Conservation (phyloP, 2,797 vertebrate genomes). For the Lagocephalus sceleratus region DNA sequence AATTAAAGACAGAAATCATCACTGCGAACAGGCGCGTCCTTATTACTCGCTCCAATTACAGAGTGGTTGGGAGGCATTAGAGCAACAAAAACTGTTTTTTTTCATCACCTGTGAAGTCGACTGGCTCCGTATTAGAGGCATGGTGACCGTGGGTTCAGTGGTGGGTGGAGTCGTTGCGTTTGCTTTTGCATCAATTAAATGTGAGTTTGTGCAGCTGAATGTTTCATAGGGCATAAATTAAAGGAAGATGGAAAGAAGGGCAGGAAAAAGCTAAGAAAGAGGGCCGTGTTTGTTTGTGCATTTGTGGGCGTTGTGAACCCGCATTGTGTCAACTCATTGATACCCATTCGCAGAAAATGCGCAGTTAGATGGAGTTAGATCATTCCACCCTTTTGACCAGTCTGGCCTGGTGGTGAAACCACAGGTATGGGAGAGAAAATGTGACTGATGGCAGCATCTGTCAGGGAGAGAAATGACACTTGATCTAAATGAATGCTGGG, state of each 20-base stretch:
- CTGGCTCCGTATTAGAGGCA: conserved; percentile 37
- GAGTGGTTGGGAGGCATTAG: conserved; percentile 58
- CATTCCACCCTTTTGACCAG: too few relatives aligned
- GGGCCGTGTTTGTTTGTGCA: too few relatives aligned
- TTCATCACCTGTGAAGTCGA: conserved; percentile 58
- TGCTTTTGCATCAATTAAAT: conserved; percentile 44
- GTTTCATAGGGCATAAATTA: conserved; percentile 59
- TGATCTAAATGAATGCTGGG: conserved; percentile 46
- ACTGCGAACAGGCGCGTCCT: conserved; percentile 1
- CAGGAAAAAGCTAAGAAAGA: conserved; percentile 13
- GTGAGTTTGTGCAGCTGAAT: conserved; percentile 39
- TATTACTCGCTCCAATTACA: conserved; percentile 60
- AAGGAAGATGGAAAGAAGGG: conserved; percentile 25
- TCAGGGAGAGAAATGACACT: conserved; percentile 29
- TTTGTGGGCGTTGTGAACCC: too few relatives aligned
- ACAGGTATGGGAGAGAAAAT: too few relatives aligned
- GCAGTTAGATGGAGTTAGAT: too few relatives aligned
- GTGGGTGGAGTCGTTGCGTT: conserved; percentile 41
- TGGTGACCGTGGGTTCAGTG: conserved; percentile 34
- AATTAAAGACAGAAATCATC: too few relatives aligned
- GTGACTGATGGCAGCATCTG: conserved; percentile 22
- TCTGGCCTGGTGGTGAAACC: too few relatives aligned
- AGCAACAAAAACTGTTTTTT: too few relatives aligned
- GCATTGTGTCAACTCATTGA: too few relatives aligned
- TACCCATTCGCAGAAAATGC: too few relatives aligned